A percentile compares a stretch with the other conserved stretches of the same genome.
These are phyloP conservation scores for Scophthalmus maximus DNA, from an alignment of 2,113 vertebrate genomes.

Conservation along the genomic window DNA sequence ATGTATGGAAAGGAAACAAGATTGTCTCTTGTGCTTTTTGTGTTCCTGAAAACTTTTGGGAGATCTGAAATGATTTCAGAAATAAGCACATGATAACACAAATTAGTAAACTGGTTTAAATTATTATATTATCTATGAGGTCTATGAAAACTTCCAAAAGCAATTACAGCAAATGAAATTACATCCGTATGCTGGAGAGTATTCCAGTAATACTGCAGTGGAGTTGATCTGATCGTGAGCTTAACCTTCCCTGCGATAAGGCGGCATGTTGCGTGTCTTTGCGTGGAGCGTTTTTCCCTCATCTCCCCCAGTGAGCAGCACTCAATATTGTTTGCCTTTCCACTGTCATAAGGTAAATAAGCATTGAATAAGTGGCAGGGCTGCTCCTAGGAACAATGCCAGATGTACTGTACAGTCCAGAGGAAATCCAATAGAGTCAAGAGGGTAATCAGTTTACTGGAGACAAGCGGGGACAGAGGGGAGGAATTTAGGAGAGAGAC, in stretches of 20 bases:
- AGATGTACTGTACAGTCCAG: conserved; percentile 74
- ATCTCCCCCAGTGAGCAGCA: conserved; percentile 53
- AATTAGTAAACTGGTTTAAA: conserved; percentile 36
- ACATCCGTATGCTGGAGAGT: neutral
- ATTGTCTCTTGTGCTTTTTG: neutral
- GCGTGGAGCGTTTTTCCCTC: conserved; percentile 3
- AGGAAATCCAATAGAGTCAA: conserved; percentile 78
- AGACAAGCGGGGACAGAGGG: conserved; percentile 46
- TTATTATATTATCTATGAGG: conserved; percentile 41
- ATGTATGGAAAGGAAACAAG: conserved; percentile 11
- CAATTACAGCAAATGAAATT: conserved; percentile 50
- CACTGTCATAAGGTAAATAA: conserved; percentile 79
- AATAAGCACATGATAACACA: conserved; percentile 16
- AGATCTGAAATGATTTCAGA: neutral
- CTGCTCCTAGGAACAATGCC: conserved; percentile 72
- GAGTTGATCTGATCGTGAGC: conserved; percentile 50
- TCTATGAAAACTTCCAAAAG: conserved; percentile 30
- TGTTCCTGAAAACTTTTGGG: conserved; percentile 8
- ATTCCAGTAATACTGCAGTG: neutral
- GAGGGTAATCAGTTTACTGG: conserved; percentile 76
- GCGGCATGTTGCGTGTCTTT: conserved; percentile 9
- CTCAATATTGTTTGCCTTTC: conserved; percentile 73
- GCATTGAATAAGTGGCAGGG: conserved; percentile 74
- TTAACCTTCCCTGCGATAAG: conserved; percentile 31
- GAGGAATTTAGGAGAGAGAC: conserved; percentile 26